A percentile compares a stretch with the other conserved stretches of the same genome.
phyloP scores from a whole-genome alignment of 2,113 vertebrate species.

The Brachyistius frenatus region DNA sequence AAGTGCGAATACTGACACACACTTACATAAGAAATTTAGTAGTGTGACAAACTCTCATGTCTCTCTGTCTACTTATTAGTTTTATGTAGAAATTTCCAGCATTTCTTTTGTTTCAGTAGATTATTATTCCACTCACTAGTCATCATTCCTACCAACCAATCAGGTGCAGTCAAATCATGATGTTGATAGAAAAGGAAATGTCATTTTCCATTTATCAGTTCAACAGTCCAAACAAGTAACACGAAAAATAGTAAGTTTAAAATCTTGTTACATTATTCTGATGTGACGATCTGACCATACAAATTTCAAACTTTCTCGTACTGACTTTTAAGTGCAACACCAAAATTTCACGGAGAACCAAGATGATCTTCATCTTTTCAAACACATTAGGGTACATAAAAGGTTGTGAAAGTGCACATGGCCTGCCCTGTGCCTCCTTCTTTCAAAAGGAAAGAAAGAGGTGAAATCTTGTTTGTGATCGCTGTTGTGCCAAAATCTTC shows the following conservation, averaged over 20 bases:
- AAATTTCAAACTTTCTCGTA: neutral
- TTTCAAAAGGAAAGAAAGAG: constrained; percentile 17
- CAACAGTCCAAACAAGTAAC: no score
- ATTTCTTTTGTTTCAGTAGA: no score
- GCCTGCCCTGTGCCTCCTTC: neutral
- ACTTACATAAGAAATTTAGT: no score
- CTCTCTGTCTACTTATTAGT: no score
- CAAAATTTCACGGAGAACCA: neutral
- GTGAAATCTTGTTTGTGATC: constrained; percentile 18
- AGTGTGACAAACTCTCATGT: no score
- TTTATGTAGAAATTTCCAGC: no score
- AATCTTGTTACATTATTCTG: neutral
- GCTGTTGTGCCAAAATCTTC: constrained; percentile 15
- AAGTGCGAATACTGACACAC: neutral
- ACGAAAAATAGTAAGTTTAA: neutral
- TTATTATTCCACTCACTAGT: no score
- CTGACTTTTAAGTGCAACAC: neutral
- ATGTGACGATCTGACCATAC: neutral
- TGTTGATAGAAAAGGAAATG: no score
- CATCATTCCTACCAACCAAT: no score
- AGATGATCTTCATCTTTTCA: neutral
- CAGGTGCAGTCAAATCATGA: no score
- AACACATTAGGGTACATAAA: neutral
- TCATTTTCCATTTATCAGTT: no score
- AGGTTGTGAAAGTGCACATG: neutral